These are phyloP conservation scores for Lota lota DNA, from an alignment of 2,113 vertebrate genomes.

Conservation along the genomic window DNA sequence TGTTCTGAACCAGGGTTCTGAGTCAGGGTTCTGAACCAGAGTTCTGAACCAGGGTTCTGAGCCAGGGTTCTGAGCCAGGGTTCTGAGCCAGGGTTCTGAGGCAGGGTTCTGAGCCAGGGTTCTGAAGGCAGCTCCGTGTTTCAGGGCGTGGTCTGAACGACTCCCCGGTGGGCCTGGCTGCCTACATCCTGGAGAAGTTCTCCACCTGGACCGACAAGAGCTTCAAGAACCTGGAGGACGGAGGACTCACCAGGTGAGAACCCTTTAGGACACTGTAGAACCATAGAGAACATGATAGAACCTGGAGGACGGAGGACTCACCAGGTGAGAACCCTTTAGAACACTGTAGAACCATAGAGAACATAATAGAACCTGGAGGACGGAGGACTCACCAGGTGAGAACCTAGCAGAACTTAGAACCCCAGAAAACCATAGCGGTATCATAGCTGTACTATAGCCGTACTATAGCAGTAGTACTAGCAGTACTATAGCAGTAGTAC, in stretches of 20 bases:
- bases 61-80: no score
- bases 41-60: no score
- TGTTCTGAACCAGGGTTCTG: background rate
- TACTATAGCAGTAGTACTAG: background rate
- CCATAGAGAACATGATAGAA: no score
- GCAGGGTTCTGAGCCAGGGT: background rate
- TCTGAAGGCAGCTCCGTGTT: background rate
- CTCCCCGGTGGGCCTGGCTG: slow-evolving; percentile 83
- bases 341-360: no score
- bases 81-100: no score
- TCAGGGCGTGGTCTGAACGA: slow-evolving; percentile 84
- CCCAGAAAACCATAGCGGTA: no score
- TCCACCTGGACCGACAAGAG: slow-evolving; percentile 82
- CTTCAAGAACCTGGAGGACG: slow-evolving; percentile 76
- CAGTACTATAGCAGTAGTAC: background rate
- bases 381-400: slow-evolving; percentile 71
- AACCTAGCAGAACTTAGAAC: no score
- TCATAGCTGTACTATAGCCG: no score
- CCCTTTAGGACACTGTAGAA: no score
- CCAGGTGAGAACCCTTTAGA: slow-evolving; percentile 48
- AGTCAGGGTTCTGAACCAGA: no score
- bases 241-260: slow-evolving; percentile 71
- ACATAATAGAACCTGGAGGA: no score
- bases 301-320: slow-evolving; percentile 56
- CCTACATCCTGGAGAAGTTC: slow-evolving; percentile 89